Conservation (phyloP, 1,140 invertebrate species). For the Drosophila suzukii region DNA sequence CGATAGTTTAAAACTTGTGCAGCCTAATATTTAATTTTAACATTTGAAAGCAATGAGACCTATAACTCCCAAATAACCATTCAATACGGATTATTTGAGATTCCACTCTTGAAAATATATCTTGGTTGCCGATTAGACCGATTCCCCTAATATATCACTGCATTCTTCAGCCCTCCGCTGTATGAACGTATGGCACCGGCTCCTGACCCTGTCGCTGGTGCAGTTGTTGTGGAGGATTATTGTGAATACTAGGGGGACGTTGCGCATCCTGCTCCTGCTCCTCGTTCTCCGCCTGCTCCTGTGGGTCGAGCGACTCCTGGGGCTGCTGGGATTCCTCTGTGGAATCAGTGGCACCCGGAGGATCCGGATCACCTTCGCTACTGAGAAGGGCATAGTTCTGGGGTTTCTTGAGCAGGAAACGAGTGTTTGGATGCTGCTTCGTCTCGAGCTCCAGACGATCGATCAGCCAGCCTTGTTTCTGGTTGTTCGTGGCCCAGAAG, state of each 20-base stretch:
- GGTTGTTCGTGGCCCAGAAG: constrained; percentile 59
- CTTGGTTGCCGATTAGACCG: neutral
- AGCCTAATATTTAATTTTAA: no score
- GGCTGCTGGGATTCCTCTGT: neutral
- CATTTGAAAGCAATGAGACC: no score
- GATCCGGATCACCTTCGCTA: neutral
- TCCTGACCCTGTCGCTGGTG: constrained; percentile 23
- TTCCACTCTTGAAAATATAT: neutral
- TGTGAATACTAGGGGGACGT: constrained; percentile 7
- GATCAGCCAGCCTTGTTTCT: constrained; percentile 59
- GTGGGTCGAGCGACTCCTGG: neutral
- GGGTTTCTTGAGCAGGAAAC: constrained; percentile 63
- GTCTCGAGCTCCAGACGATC: constrained; percentile 66
- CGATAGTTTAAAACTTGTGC: no score
- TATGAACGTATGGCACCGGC: constrained; percentile 33
- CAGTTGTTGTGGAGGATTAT: constrained; percentile 9
- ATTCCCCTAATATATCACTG: neutral
- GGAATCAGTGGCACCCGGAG: neutral
- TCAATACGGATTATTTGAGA: neutral
- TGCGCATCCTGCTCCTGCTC: neutral
- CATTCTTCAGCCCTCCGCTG: constrained; percentile 37
- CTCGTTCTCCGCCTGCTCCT: neutral
- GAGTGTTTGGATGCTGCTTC: constrained; percentile 56
- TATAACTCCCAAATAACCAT: constrained; percentile 1
- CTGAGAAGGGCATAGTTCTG: neutral